Percentiles rank a stretch among this genome's conserved stretches.
phyloP scores from a whole-genome alignment of 2,888 invertebrate genomes.

The Tetranychus piercei region DNA sequence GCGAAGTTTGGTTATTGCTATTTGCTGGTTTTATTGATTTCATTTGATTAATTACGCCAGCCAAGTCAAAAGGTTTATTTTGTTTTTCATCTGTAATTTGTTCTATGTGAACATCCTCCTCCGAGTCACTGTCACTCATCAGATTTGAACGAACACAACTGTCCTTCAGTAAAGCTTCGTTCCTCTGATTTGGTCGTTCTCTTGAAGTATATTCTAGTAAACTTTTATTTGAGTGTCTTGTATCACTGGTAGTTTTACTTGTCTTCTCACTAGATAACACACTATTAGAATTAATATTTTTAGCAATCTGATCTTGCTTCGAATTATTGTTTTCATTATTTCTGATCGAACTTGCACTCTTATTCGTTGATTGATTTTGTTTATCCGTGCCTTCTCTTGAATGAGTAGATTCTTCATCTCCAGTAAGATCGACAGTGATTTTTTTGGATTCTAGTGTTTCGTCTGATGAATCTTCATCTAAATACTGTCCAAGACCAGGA shows the following conservation, averaged over 20 bases:
- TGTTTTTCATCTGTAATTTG: neutral
- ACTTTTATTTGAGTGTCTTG: neutral
- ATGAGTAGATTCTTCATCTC: neutral
- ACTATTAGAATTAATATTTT: too few relatives aligned
- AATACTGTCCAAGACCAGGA: slow-evolving; percentile 1
- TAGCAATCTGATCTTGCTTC: too few relatives aligned
- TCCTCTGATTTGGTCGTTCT: neutral
- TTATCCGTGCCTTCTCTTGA: neutral
- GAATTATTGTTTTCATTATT: neutral
- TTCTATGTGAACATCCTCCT: neutral
- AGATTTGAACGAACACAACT: neutral
- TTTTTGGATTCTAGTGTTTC: neutral
- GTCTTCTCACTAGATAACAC: too few relatives aligned
- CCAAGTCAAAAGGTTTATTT: slow-evolving; percentile 15
- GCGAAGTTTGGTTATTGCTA: neutral
- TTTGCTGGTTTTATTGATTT: slow-evolving; percentile 14
- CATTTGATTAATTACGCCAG: slow-evolving; percentile 14
- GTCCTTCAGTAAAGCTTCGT: neutral
- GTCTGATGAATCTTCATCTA: neutral
- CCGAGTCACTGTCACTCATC: slow-evolving; percentile 16
- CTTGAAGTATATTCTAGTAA: neutral
- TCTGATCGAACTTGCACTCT: neutral
- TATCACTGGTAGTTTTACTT: too few relatives aligned
- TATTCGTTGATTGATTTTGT: neutral
- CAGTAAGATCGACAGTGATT: neutral